These are phyloP conservation scores for Archilochus colubris DNA, from an alignment of 2,113 vertebrate genomes.

Conservation along the genomic window DNA sequence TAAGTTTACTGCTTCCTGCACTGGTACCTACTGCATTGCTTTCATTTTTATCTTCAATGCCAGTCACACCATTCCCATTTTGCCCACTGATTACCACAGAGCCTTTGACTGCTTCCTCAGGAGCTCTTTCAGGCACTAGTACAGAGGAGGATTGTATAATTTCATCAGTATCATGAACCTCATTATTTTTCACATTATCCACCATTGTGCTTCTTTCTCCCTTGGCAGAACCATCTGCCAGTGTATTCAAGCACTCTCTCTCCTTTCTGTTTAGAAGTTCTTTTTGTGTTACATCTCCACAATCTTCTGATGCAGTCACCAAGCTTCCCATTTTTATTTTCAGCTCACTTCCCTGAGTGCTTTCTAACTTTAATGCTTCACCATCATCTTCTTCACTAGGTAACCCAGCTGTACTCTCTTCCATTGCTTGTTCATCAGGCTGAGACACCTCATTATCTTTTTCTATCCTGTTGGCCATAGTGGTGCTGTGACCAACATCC, in stretches of 20 bases:
- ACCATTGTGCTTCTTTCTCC: background rate
- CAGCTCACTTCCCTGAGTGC: background rate
- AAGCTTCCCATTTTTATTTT: slow-evolving; percentile 22
- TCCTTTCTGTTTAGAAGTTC: background rate
- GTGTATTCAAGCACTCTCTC: background rate
- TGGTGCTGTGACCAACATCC: background rate
- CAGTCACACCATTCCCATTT: background rate
- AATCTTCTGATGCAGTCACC: background rate
- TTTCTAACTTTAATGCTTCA: background rate
- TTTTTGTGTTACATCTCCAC: background rate
- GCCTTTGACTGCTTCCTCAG: background rate
- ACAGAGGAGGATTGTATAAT: slow-evolving; percentile 14
- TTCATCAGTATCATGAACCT: background rate
- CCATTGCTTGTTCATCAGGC: background rate
- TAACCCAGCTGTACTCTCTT: background rate
- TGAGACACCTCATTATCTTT: background rate
- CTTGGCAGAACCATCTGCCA: background rate
- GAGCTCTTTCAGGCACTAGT: background rate
- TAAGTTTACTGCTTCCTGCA: background rate
- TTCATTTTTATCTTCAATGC: slow-evolving; percentile 48
- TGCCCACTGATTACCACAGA: background rate
- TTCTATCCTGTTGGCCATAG: background rate
- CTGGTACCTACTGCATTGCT: slow-evolving; percentile 71
- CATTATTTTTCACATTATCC: background rate
- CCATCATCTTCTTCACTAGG: background rate